These are phyloP conservation scores for Holcopasites calliopsidis DNA, from an alignment of 1,140 invertebrate species.

Conservation along the genomic window DNA sequence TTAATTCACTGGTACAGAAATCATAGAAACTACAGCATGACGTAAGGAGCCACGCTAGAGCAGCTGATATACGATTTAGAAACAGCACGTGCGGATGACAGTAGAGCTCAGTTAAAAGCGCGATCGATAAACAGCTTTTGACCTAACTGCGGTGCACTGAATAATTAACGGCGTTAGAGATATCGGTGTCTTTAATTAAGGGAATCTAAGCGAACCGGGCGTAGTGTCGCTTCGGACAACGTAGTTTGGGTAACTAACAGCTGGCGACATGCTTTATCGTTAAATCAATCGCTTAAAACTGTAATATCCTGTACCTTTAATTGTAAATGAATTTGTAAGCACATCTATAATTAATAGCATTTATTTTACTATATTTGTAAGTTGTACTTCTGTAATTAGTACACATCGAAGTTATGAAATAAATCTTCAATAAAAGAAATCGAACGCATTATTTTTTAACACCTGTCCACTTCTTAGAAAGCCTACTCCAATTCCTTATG, in stretches of 20 bases:
- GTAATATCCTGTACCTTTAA: not conserved
- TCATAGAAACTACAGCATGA: not conserved
- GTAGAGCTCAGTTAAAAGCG: conserved; percentile 52
- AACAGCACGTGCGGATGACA: conserved; percentile 4
- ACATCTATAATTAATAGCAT: too few relatives aligned
- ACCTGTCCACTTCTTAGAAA: too few relatives aligned
- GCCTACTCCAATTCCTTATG: too few relatives aligned
- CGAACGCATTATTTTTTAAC: too few relatives aligned
- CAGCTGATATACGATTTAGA: conserved; percentile 45
- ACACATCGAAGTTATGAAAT: too few relatives aligned
- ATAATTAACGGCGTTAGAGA: conserved; percentile 51
- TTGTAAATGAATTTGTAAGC: too few relatives aligned
- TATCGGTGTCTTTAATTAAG: conserved; percentile 34
- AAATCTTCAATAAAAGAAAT: too few relatives aligned
- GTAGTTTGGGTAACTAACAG: not conserved
- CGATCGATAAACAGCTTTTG: conserved; percentile 54
- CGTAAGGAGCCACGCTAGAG: not conserved
- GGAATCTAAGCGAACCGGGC: conserved; percentile 14
- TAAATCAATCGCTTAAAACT: not conserved
- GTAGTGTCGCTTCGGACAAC: not conserved
- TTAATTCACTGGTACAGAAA: not conserved
- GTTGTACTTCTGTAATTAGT: too few relatives aligned
- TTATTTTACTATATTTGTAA: too few relatives aligned
- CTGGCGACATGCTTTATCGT: not conserved
- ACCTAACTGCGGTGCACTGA: conserved; percentile 40